Evolutionary conservation across 2,113 vertebrate genomes (phyloP).

Genomic region (Chionis minor): DNA sequence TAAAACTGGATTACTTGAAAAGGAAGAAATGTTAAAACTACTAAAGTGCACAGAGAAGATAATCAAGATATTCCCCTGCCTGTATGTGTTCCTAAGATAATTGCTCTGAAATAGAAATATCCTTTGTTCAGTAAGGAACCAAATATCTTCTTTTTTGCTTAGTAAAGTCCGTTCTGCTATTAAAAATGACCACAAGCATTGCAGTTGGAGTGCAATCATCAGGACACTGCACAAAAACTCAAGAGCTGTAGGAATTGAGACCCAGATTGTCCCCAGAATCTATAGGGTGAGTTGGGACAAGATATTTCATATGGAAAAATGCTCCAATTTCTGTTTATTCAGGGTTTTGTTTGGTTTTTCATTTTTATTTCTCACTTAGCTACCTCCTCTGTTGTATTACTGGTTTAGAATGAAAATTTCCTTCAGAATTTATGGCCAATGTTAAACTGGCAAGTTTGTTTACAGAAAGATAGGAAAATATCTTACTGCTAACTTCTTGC

Average conservation of each 20-base stretch:
- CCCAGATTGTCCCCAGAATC: background rate
- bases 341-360: fast-evolving
- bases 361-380: background rate
- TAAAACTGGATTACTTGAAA: background rate
- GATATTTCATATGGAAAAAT: background rate
- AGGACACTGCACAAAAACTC: background rate
- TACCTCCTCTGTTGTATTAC: background rate
- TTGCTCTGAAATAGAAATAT: background rate
- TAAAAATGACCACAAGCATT: background rate
- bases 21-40: background rate
- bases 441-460: background rate
- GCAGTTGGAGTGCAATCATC: background rate
- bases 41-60: background rate
- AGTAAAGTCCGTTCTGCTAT: background rate
- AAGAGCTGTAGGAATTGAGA: background rate
- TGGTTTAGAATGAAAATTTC: background rate
- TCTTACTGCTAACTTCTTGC: background rate
- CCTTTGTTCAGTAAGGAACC: background rate
- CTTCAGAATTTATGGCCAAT: background rate
- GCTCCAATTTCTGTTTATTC: background rate
- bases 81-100: background rate
- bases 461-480: background rate
- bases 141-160: background rate
- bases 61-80: background rate
- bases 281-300: background rate